Evolutionary conservation across 2,797 vertebrate genomes (phyloP), one percentile per base, ranked within the genome.

Genomic region (Thaleichthys pacificus): DNA sequence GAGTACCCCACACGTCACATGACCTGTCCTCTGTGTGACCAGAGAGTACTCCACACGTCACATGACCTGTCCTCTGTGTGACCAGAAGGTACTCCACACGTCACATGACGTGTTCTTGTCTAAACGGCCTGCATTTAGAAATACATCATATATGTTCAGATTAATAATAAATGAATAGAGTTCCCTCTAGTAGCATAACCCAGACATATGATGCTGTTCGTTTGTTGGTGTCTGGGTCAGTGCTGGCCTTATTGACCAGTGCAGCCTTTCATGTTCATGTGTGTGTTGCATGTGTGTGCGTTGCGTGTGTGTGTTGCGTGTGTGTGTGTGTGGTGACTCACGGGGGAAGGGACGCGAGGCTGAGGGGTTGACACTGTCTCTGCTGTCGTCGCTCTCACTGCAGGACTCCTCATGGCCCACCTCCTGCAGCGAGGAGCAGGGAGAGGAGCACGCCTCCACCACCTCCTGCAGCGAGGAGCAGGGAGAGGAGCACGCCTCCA

Each of bases 331-430:
- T n/a, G 68, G 76, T 72, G 87, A 95, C 96, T 97, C 92, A 97
- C 96, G 96, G 73, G 94, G 95, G 86, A 98, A 95, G 86, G 95
- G 95, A 81, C 87, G 93, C 1, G 96, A 95, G 82, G 95, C 95
- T 4, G 98, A 97, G 12, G 96, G 97, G 89, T 99, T 99, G 90
- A 99, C 94, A 62, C 98, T 99, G 90, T 99, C 98, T 42, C 96
- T 95, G 76, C 97, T 99, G 91, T 99, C 96, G 79, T 95, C 97
- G 14, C 98, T 99, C 87, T 99, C 98, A 65, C 97, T 97, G 93
- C 97, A 96, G 79, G 96, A 99, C 85, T 98, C 91, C 74, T 99
- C 98, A 83, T 93, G 92, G 75, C 99, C 97, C 0, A 97, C 98
- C 89, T 97, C 97, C 87, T 95, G 88, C 82, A 94, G 91, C 21